Conservation (phyloP, 2,888 invertebrate species). For the Habrosyne pyritoides region DNA sequence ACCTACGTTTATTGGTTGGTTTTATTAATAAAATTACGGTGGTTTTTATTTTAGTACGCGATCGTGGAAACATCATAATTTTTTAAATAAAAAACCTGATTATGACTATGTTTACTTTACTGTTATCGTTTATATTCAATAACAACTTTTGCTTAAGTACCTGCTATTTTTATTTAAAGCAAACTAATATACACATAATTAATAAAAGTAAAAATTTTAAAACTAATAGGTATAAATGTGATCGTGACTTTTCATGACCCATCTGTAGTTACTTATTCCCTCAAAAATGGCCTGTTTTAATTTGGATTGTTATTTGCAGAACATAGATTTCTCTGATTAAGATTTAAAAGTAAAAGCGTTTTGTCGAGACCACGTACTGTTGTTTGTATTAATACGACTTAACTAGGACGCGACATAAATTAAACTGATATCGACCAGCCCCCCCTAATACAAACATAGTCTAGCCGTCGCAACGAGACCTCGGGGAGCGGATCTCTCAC, state of each 20-base stretch:
- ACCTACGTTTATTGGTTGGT: neutral
- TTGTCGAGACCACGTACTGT: neutral
- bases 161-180: neutral
- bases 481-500: too few relatives aligned
- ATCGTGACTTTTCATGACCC: neutral
- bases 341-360: neutral
- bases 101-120: neutral
- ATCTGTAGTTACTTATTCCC: neutral
- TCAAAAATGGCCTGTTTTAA: neutral
- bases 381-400: neutral
- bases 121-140: neutral
- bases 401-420: neutral
- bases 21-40: neutral
- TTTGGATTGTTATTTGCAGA: neutral
- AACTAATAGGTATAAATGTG: neutral
- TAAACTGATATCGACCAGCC: neutral
- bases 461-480: too few relatives aligned
- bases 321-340: neutral
- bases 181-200: too few relatives aligned
- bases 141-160: neutral
- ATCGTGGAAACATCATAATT: neutral
- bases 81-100: neutral
- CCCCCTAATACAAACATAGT: too few relatives aligned
- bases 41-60: neutral
- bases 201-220: too few relatives aligned